Evolutionary conservation across 2,797 vertebrate genomes (phyloP).

Genomic region (Xyrichtys novacula): DNA sequence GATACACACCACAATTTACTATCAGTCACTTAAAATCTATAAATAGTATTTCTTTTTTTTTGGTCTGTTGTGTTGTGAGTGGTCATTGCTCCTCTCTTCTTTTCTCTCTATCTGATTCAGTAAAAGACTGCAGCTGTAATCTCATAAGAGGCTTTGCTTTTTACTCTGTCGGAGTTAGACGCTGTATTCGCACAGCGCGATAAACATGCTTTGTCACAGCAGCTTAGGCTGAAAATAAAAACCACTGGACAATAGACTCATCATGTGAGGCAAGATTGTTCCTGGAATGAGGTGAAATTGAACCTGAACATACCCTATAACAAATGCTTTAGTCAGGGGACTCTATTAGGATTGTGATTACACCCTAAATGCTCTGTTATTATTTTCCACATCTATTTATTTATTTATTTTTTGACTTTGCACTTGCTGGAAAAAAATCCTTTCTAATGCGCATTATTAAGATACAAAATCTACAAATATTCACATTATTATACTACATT

Average conservation of each 20-base stretch:
- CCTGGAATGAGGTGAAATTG: neutral
- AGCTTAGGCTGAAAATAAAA: neutral
- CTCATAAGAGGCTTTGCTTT: conserved; percentile 60
- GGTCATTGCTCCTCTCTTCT: neutral
- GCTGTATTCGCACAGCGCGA: conserved; percentile 14
- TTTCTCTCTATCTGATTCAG: conserved; percentile 7
- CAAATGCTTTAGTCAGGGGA: neutral
- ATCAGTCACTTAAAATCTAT: too few species aligned
- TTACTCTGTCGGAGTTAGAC: conserved; percentile 23
- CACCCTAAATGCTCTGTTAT: neutral
- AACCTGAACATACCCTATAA: neutral
- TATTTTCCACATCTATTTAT: neutral
- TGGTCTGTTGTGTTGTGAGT: neutral
- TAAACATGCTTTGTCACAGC: conserved; percentile 31
- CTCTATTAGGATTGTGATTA: neutral
- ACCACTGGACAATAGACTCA: conserved; percentile 3
- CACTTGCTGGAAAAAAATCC: too few species aligned
- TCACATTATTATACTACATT: too few species aligned
- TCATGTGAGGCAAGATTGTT: neutral
- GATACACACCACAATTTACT: too few species aligned
- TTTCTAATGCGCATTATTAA: too few species aligned
- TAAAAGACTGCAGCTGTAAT: conserved; percentile 61
- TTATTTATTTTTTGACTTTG: neutral
- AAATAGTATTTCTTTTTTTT: too few species aligned
- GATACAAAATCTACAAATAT: too few species aligned